Evolutionary conservation across 2,113 vertebrate species (phyloP).

Genomic region (Haemorhous mexicanus): DNA sequence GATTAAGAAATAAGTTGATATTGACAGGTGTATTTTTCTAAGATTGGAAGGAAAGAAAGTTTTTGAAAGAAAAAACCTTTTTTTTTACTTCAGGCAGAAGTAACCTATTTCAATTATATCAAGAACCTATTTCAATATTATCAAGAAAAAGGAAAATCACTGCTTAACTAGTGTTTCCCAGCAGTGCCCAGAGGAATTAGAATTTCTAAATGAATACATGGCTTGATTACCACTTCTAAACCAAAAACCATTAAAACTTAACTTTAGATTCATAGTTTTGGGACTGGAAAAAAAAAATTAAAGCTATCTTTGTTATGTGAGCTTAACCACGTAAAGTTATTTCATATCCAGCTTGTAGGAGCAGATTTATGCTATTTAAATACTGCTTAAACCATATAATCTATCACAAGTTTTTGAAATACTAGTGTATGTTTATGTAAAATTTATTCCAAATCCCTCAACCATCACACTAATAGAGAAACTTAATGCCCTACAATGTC

Average conservation of each 20-base stretch:
- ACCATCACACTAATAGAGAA: not conserved
- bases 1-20: not conserved
- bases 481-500: not conserved
- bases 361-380: not conserved
- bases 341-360: not conserved
- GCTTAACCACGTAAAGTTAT: not conserved
- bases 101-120: not conserved
- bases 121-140: not conserved
- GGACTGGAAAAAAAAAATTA: not conserved
- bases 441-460: not conserved
- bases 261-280: not conserved
- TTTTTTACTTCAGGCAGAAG: not conserved
- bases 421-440: not conserved
- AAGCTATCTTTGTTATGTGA: not conserved
- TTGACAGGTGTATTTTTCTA: not conserved
- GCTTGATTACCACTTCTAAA: not conserved
- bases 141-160: not conserved
- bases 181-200: not conserved
- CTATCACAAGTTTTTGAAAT: not conserved
- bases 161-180: not conserved
- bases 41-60: not conserved
- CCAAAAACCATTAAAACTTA: not conserved
- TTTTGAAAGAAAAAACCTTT: not conserved
- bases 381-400: not conserved
- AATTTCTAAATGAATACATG: not conserved